Evolutionary conservation across 2,888 invertebrate species (phyloP), one percentile per base, ranked within the genome.

Genomic region (Xestia sexstrigata): DNA sequence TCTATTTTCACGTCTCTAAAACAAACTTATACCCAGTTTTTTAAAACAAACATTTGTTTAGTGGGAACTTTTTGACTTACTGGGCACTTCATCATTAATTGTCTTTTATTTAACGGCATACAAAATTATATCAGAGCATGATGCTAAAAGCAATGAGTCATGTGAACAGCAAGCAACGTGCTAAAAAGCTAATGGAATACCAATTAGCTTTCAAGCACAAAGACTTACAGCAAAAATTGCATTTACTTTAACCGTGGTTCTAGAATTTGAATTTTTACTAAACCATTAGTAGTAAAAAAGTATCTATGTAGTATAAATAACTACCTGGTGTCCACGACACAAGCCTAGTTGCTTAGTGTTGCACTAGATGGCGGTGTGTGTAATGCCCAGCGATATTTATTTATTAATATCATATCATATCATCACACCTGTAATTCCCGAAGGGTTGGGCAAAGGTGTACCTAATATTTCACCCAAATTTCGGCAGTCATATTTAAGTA

Each of bases 151-250:
- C 23, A 47, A 69, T 23, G 23, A 70, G 39, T 47, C 39, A 70
- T 23, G 23, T 47, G 17, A 45, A 26, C 26, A 52, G 35, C 81
- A 20, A 62, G 9, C 15, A 80, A 45, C 7, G 35, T 63, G 20
- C 62, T 74, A 39, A 26, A 74, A 77, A 74, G 62, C 81, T 81
- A 74, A 78, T 81, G 81, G 74, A 81, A 35, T 35, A 60, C 17
- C 74, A 62, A 55, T 78, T 81, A 81, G 26, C 75, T 78, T 63
- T 30, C 17, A 45, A 81, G 52, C 42, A 39, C 52, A 39, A 15
- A 65, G 55, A 30, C n/a, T 42, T 55, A 30, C 15, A 30, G n/a
- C 30, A 58, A 78, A 47, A 55, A 63, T 39, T 23, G 7, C 7
- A 55, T 63, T 55, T 15, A 66, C 30, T 2, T 62, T 45, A 35